A percentile compares a stretch with the other conserved stretches of the same genome.
Conservation (phyloP, 2,797 vertebrate genomes). For the Halcyon leucocephala region DNA sequence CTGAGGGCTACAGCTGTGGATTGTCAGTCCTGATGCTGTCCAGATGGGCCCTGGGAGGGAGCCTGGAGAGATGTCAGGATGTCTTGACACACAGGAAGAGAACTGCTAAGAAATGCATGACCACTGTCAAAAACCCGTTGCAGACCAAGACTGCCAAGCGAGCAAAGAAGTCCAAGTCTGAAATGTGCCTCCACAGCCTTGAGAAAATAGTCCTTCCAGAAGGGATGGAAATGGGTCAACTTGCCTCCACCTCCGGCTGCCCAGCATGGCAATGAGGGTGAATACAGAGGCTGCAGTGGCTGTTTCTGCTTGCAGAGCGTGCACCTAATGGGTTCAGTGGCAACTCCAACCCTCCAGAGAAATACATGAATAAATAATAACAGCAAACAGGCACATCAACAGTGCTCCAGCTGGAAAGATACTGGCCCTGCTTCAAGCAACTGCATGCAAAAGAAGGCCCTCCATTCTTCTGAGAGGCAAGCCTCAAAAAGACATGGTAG, state of each 20-base stretch:
- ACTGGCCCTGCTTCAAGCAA: not conserved
- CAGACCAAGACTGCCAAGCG: not conserved
- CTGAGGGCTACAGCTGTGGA: not conserved
- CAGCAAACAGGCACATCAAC: not conserved
- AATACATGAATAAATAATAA: not conserved
- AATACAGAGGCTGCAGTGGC: fast-evolving
- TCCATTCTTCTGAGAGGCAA: not conserved
- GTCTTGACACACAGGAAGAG: not conserved
- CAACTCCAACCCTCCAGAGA: not conserved
- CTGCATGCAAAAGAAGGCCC: not conserved
- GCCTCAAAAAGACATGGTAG: not conserved
- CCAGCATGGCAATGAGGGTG: fast-evolving
- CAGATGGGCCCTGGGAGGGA: not conserved
- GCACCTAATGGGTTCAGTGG: not conserved
- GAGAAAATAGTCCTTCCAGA: not conserved
- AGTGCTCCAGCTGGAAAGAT: not conserved
- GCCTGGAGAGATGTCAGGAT: not conserved
- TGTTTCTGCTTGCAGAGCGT: not conserved
- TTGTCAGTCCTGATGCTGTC: not conserved
- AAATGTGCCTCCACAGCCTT: not conserved
- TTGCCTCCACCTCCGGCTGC: not conserved
- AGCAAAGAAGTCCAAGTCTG: not conserved
- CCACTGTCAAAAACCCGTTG: not conserved
- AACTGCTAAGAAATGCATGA: conserved; percentile 36
- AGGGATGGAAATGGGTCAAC: not conserved